Evolutionary conservation across 1,140 invertebrate species (phyloP), one percentile per base, ranked within the genome.

Genomic region (Hestina assimilis): DNA sequence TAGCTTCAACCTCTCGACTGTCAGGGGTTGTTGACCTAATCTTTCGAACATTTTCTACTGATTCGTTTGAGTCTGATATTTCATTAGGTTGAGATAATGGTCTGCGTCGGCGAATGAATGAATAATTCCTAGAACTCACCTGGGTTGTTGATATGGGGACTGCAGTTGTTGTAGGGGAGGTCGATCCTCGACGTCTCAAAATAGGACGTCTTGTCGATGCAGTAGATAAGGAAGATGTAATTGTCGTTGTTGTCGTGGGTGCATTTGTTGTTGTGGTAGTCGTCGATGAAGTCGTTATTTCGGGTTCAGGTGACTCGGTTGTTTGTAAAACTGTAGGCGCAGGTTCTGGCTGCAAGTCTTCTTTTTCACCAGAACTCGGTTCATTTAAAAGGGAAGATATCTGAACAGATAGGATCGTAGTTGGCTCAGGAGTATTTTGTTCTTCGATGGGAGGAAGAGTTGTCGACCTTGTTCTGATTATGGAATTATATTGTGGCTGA

Each of bases 81-180:
- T 89, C 72, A 69, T 91, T 89, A 33, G 82, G 78, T 60, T 77
- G 79, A 29, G 84, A 67, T 52, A 89, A 45, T 31, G 84, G 80
- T 43, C 80, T 79, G 48, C 86, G 84, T 48, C 87, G 83, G 33
- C 79, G 81, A 55, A 88, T 66, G 59, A 84, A 88, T 77, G 79
- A 70, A 79, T 89, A 89, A 77, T 84, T 89, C 83, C 83, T 89
- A 79, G 75, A 78, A 89, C 89, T 90, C 75, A 90, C 89, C 89
- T 90, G 83, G 54, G 79, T 78, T 58, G 81, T 77, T 43, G 82
- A 77, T 2, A 77, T 68, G 21, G 82, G 77, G 9, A 85, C 69
- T 43, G 83, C 57, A 55, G 89, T 80, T 59, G 86, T 83, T 8
- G 82, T 74, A 4, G 81, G 42, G 21, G 80, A 80, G 9, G 87